Evolutionary conservation across 1,140 invertebrate genomes (phyloP), one percentile per base, ranked within the genome.

Genomic region (Drosophila azteca): DNA sequence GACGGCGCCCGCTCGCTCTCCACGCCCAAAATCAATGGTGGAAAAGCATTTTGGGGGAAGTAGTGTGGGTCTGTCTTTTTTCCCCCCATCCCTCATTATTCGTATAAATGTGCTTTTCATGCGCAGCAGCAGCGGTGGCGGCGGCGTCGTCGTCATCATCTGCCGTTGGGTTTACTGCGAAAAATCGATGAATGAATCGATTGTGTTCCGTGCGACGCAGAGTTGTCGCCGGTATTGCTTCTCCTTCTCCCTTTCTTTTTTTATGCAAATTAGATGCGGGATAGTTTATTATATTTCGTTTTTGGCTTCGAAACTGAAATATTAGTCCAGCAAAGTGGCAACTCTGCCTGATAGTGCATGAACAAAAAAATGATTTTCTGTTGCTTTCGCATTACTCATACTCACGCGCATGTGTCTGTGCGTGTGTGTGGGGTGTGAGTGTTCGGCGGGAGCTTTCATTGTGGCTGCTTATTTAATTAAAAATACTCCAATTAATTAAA

Each of bases 101-200:
- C 35, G 35, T 65, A 57, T 68, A 88, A 88, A 88, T 85, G 85
- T 89, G 80, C 74, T 90, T 88, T 78, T 76, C 70, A 66, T 90
- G 69, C 82, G 82, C 83, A 88, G 83, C 81, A 71, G 72, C 68
- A 57, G 60, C 78, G 59, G 49, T 67, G 53, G 55, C 67, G 62
- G 70, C 79, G 57, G 79, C 82, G 11, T 39, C 35, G 35, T 39
- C 35, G 35, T 39, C 35, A 13, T 35, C 31, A 59, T 69, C 60
- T 57, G 31, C 31, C 31, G 3, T 35, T 35, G 31, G 29, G 66
- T 20, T 20, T 0, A 1, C 66, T 70, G 90, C 75, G 90, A 91
- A 91, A 91, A 91, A 91, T 91, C 90, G 83, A 91, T 91, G 90
- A 91, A 91, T 91, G 90, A 88, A 91, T 90, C 90, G 89, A 91